These are phyloP conservation scores for Elephas maximus DNA, from an alignment of 2,113 vertebrate species.

Conservation along the genomic window DNA sequence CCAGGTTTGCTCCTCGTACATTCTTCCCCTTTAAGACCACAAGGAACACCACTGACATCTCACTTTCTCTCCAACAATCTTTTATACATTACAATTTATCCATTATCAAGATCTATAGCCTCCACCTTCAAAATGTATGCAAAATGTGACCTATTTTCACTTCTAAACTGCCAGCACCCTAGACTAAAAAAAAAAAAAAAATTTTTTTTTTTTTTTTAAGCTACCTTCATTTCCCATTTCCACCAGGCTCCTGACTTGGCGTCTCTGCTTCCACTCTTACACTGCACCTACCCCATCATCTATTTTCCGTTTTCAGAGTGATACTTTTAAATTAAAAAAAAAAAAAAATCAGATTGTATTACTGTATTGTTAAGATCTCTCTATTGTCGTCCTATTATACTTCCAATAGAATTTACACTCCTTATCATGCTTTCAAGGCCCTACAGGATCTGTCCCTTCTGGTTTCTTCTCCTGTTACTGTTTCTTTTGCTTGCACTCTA, in stretches of 20 bases:
- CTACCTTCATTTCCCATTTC: not conserved
- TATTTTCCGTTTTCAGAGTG: not conserved
- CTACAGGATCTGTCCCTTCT: not conserved
- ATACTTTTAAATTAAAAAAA: not conserved
- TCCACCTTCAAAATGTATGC: not conserved
- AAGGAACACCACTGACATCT: too few relatives aligned
- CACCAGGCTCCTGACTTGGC: accelerated
- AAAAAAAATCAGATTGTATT: too few relatives aligned
- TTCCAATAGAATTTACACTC: not conserved
- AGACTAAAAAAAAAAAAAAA: too few relatives aligned
- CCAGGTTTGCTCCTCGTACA: not conserved
- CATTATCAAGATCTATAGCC: not conserved
- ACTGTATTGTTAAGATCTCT: not conserved
- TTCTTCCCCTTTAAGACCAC: not conserved
- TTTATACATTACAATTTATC: not conserved
- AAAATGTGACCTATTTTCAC: not conserved
- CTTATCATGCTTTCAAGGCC: not conserved
- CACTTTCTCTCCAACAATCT: not conserved
- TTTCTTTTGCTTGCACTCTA: not conserved
- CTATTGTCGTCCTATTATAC: not conserved
- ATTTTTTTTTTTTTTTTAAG: too few relatives aligned
- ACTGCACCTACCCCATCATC: not conserved
- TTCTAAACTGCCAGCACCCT: not conserved
- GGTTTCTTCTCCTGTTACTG: not conserved
- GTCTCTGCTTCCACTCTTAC: not conserved